Evolutionary conservation across 2,113 vertebrate species (phyloP), one percentile per base, ranked within the genome.

Genomic region (Trochalopteron elliotii): DNA sequence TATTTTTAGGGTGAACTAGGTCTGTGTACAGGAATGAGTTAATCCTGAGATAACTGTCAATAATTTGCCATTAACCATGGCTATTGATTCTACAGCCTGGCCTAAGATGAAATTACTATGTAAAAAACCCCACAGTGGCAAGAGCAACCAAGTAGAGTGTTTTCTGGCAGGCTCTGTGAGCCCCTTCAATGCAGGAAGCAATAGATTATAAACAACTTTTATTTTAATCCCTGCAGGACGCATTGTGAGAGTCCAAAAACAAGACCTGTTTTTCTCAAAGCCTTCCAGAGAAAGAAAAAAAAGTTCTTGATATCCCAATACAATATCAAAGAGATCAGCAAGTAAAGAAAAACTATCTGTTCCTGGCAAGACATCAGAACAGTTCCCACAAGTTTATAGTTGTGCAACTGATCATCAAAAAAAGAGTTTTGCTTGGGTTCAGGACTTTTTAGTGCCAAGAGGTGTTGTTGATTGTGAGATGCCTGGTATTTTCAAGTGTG

Each of bases 191-290:
- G 93, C 79, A 94, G 96, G 96, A 97, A 96, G 92, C 76, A 96
- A 97, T 89, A 93, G 92, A 96, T 95, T 96, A 94, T 89, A 96
- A 95, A 96, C 87, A 96, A 97, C 67, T 90, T 83, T 95, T 95
- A 94, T 97, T 97, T 96, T 94, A 96, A 94, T 96, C 90, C 83
- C 93, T 89, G 60, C 68, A 92, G 83, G 92, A 88, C 18, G 28
- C 52, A 78, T 39, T 95, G 47, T 78, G 72, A 94, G 68, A 83
- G 85, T 94, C 83, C 49, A 94, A 94, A 84, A 94, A 78, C 85
- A 74, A 83, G 90, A 92, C 53, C 64, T 94, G 52, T 92, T 95
- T 96, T 96, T 94, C 94, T 95, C 85, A 74, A 92, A 90, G 64
- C 40, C 49, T 77, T 89, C 56, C 55, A 87, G 76, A 96, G 83